phyloP scores from a whole-genome alignment of 64 coral and sea anemone genomes.

The Montipora capricornis region DNA sequence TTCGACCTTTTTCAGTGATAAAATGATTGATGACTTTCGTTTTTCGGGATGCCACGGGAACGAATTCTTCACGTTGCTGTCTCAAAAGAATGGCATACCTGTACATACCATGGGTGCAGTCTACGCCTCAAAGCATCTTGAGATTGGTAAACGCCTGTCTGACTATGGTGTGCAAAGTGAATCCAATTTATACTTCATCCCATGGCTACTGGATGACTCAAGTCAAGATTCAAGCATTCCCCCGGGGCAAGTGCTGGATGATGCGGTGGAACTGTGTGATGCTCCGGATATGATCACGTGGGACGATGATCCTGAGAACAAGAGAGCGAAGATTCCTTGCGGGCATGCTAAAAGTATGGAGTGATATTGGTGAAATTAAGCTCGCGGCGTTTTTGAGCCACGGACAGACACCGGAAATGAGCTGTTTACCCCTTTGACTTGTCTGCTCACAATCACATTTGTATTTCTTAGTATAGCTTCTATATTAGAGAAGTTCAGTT shows the following conservation, averaged over 20 bases:
- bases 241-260: slow-evolving; percentile 41
- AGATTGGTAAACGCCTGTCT: slow-evolving; percentile 18
- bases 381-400: too few relatives aligned
- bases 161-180: slow-evolving; percentile 9
- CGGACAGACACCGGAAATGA: too few relatives aligned
- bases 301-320: slow-evolving; percentile 89
- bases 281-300: slow-evolving; percentile 97
- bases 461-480: not conserved
- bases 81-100: slow-evolving; percentile 7
- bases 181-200: not conserved
- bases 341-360: slow-evolving; percentile 90
- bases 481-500: not conserved
- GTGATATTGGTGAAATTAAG: not conserved
- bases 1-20: too few relatives aligned
- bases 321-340: slow-evolving; percentile 92
- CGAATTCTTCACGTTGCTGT: slow-evolving; percentile 37
- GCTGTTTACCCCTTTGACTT: too few relatives aligned
- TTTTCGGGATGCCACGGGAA: slow-evolving; percentile 59
- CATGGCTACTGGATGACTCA: not conserved
- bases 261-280: slow-evolving; percentile 62
- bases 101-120: slow-evolving; percentile 9
- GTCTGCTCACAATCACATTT: not conserved
- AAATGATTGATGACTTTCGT: too few relatives aligned
- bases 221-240: not conserved
- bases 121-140: slow-evolving; percentile 31